Conservation (phyloP, 2,113 vertebrate genomes). For the Charina bottae region DNA sequence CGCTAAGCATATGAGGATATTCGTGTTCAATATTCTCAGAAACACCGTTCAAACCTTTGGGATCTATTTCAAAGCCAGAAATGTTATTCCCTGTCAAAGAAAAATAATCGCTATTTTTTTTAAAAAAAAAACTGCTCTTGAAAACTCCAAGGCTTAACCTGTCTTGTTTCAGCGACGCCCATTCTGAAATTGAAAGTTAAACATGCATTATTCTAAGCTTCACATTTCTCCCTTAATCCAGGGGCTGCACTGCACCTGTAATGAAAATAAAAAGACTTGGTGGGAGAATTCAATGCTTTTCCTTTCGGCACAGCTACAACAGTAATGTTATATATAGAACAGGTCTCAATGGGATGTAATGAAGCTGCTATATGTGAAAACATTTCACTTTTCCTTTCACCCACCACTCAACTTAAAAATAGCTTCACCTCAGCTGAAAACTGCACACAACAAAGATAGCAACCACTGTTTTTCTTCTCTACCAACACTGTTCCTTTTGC, state of each 20-base stretch:
- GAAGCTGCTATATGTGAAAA: background rate
- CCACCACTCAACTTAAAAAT: constrained; percentile 14
- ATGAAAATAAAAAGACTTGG: constrained; percentile 24
- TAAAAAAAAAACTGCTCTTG: constrained; percentile 7
- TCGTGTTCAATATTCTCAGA: background rate
- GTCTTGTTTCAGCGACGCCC: constrained; percentile 26
- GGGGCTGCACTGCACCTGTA: background rate
- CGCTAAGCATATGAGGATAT: background rate
- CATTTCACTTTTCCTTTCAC: background rate
- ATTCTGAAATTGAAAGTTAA: background rate
- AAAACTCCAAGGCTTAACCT: constrained; percentile 38
- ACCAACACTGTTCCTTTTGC: background rate
- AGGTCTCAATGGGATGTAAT: background rate
- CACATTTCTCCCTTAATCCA: constrained; percentile 5
- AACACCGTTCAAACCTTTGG: background rate
- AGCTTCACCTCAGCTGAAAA: constrained; percentile 17
- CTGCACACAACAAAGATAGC: constrained; percentile 16
- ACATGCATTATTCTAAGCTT: constrained; percentile 29
- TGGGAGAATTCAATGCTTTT: background rate
- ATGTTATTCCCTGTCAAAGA: background rate
- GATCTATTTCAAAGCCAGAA: background rate
- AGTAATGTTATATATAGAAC: constrained; percentile 1
- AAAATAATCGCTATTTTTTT: constrained; percentile 35
- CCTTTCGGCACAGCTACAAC: constrained; percentile 19
- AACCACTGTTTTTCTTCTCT: constrained; percentile 3